Conservation (phyloP, 2,797 vertebrate genomes). For the Esox masquinongy region DNA sequence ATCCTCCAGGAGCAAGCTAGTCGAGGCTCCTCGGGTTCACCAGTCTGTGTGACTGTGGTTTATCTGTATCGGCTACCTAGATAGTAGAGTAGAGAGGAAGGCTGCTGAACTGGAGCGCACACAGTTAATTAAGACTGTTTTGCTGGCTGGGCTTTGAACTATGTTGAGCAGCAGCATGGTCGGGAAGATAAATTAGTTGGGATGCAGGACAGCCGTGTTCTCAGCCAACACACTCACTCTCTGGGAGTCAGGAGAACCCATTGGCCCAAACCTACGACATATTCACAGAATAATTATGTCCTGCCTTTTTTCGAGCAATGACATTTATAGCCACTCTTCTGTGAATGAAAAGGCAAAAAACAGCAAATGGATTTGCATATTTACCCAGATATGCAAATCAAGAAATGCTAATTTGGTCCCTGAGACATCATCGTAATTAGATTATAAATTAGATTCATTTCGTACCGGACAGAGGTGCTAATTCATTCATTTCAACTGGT, state of each 20-base stretch:
- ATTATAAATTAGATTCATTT: slow-evolving; percentile 70
- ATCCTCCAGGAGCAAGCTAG: slow-evolving; percentile 19
- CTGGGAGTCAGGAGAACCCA: slow-evolving; percentile 30
- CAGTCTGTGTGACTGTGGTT: slow-evolving; percentile 41
- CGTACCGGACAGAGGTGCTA: slow-evolving; percentile 66
- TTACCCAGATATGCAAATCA: slow-evolving; percentile 61
- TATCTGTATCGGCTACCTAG: slow-evolving; percentile 34
- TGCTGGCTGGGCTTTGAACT: slow-evolving; percentile 56
- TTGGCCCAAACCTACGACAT: slow-evolving; percentile 38
- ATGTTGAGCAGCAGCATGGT: slow-evolving; percentile 68
- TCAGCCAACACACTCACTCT: not conserved
- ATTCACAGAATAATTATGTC: slow-evolving; percentile 61
- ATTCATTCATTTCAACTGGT: slow-evolving; percentile 44
- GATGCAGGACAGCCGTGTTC: slow-evolving; percentile 55
- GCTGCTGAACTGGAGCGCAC: slow-evolving; percentile 34
- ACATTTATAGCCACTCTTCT: slow-evolving; percentile 50
- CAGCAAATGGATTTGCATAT: slow-evolving; percentile 61
- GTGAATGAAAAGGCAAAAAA: slow-evolving; percentile 58
- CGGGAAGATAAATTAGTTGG: slow-evolving; percentile 70
- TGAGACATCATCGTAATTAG: slow-evolving; percentile 67
- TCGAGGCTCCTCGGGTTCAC: slow-evolving; percentile 25
- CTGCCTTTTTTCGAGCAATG: slow-evolving; percentile 47
- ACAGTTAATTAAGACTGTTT: slow-evolving; percentile 67
- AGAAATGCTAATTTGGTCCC: slow-evolving; percentile 64
- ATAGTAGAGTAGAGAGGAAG: slow-evolving; percentile 54